Evolutionary conservation across 1,140 invertebrate genomes (phyloP), one percentile per base, ranked within the genome.

Genomic region (Pinna nobilis): DNA sequence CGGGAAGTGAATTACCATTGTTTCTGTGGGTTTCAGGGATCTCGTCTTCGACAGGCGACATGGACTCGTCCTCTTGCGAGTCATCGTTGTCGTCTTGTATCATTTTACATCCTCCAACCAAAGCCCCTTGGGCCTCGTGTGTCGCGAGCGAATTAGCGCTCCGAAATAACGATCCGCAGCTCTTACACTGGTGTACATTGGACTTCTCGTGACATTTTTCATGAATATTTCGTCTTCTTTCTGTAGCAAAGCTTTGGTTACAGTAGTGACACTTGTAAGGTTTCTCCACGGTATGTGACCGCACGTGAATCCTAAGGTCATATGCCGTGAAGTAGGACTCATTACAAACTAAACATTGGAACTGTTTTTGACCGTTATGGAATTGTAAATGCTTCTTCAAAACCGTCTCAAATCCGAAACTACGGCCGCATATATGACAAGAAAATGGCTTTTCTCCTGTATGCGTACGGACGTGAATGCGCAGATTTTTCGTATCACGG

Each of bases 401-500:
- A 90, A 99, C 98, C 88, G 99, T 98, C 68, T 95, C 97, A 33
- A 98, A 91, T 23, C 98, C 98, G 89, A 99, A 99, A 86, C 98
- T 98, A 2, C 97, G 91, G 0, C 96, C 97, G 89, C 98, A 99
- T 15, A 96, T 93, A 86, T 99, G 97, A 89, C 98, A 99, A 23
- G 94, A 94, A 89, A 97, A 97, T 1, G 98, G 98, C 87, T 99
- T 99, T 85, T 99, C 98, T 6, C 84, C 84, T 0, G 82, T 82
- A 64, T 86, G 84, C 4, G 83, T 86, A 30, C 83, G 68, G 23
- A 84, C 68, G 60, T 86, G 84, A n/a, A 80, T 80, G 20, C 81
- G 79, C 13, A 86, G 55, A 71, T 74, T 76, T 30, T 47, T 60
- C 49, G 55, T 64, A 33, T 71, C 69, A 6, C 64, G 51, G 37